These are phyloP conservation scores for Idris sp. DNA, from an alignment of 1,140 invertebrate genomes.

Conservation along the genomic window DNA sequence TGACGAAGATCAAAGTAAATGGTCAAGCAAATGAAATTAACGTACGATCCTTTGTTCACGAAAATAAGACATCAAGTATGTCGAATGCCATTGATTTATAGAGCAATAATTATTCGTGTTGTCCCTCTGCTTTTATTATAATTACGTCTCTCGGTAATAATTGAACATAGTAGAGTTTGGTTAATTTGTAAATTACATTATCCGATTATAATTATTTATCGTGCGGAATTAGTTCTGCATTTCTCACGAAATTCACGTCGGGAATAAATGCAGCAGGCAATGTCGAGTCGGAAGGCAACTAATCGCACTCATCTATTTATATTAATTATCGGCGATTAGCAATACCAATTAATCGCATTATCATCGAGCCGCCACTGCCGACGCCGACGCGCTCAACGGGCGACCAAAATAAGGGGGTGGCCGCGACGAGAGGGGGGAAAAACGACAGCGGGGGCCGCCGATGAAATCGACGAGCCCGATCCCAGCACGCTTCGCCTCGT, in stretches of 20 bases:
- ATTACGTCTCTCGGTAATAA: constrained; percentile 63
- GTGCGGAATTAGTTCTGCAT: constrained; percentile 65
- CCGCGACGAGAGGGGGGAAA: constrained; percentile 7
- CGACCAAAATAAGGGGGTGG: constrained; percentile 36
- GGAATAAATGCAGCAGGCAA: constrained; percentile 57
- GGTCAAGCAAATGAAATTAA: constrained; percentile 7
- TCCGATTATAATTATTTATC: constrained; percentile 67
- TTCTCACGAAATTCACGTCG: constrained; percentile 63
- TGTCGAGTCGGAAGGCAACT: constrained; percentile 67
- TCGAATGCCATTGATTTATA: constrained; percentile 52
- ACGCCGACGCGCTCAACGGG: constrained; percentile 58
- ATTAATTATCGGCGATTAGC: constrained; percentile 80
- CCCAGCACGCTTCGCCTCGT: constrained; percentile 69
- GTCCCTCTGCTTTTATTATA: constrained; percentile 62
- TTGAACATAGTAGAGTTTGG: constrained; percentile 57
- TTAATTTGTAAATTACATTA: constrained; percentile 66
- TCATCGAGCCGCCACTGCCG: constrained; percentile 68
- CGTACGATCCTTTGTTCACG: constrained; percentile 17
- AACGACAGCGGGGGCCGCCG: constrained; percentile 7
- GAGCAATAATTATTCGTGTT: constrained; percentile 51
- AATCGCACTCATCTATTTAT: constrained; percentile 78
- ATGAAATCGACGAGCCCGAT: constrained; percentile 57
- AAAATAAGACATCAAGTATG: constrained; percentile 54
- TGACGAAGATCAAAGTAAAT: constrained; percentile 29
- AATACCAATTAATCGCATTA: constrained; percentile 79